These are phyloP conservation scores for Campylorhamphus procurvoides DNA, from an alignment of 2,113 vertebrate species.

Conservation along the genomic window DNA sequence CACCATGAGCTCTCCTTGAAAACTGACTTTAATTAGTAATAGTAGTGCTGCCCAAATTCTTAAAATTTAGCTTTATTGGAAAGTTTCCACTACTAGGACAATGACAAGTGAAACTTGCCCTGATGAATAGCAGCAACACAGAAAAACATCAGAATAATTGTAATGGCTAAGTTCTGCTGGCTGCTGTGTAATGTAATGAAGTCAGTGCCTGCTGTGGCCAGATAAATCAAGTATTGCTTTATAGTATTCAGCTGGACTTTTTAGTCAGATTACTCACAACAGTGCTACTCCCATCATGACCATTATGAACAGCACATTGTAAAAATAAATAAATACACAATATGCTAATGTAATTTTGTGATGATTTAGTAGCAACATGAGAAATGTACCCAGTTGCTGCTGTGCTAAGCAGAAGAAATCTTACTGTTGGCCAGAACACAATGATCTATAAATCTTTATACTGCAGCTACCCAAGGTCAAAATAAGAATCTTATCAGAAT, in stretches of 20 bases:
- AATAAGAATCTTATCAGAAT: background rate
- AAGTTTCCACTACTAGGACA: background rate
- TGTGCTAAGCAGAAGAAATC: background rate
- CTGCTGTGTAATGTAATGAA: constrained; percentile 25
- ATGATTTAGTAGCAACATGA: constrained; percentile 12
- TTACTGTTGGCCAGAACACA: background rate
- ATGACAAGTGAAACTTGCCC: background rate
- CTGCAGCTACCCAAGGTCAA: background rate
- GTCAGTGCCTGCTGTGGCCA: background rate
- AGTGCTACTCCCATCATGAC: background rate
- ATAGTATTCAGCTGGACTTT: background rate
- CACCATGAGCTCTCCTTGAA: background rate
- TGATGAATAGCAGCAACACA: constrained; percentile 1
- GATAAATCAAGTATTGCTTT: constrained; percentile 36
- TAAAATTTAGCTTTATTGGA: background rate
- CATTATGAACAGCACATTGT: background rate
- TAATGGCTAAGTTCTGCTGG: background rate
- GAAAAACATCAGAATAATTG: constrained; percentile 14
- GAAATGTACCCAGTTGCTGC: background rate
- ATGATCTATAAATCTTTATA: background rate
- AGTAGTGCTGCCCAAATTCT: background rate
- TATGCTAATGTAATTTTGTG: constrained; percentile 40
- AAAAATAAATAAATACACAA: constrained; percentile 22
- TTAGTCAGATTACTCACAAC: constrained; percentile 12
- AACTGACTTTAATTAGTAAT: background rate